Evolutionary conservation across 2,888 invertebrate species (phyloP), one percentile per base, ranked within the genome.

Genomic region (Drosophila neoperkinsi): DNA sequence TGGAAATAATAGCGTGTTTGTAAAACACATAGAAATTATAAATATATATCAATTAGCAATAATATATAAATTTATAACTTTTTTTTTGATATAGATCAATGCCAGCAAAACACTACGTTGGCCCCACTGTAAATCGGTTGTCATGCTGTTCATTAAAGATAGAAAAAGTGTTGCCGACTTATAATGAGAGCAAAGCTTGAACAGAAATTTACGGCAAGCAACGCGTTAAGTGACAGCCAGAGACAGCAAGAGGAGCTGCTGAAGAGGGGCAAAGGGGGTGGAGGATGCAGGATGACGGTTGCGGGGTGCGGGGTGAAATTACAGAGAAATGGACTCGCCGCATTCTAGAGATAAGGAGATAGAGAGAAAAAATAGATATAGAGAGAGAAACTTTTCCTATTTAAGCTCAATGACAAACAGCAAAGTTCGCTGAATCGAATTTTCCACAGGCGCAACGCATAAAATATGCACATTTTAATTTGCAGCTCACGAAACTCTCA

Each of bases 141-240:
- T 28, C 61, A 52, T 38, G 50, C 69, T 71, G 69, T 77, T 86
- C 77, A 77, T 86, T 83, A 82, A 73, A 68, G 69, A 68, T 60
- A 58, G 68, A 60, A 78, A 78, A 77, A 81, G 81, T 80, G 85
- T 75, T 79, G 88, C 86, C 76, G 86, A 81, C 75, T 84, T 85
- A 82, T 89, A 90, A 90, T 84, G 88, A 90, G 82, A 73, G 77
- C 71, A 71, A 77, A 82, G 74, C 81, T 79, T 82, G 77, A 77
- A 64, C 78, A 74, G 59, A 71, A 81, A 79, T 83, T 81, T 79
- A 71, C 79, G 83, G 74, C 76, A 73, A 71, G 67, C 76, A 70
- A 38, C 75, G 52, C 71, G 61, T 60, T 74, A 81, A 81, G 81
- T 83, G 79, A 83, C 67, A 43, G 41, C 21, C 34, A 21, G 16